Evolutionary conservation across 1,140 invertebrate genomes (phyloP), one percentile per base, ranked within the genome.

Genomic region (Drosophila lacteicornis): DNA sequence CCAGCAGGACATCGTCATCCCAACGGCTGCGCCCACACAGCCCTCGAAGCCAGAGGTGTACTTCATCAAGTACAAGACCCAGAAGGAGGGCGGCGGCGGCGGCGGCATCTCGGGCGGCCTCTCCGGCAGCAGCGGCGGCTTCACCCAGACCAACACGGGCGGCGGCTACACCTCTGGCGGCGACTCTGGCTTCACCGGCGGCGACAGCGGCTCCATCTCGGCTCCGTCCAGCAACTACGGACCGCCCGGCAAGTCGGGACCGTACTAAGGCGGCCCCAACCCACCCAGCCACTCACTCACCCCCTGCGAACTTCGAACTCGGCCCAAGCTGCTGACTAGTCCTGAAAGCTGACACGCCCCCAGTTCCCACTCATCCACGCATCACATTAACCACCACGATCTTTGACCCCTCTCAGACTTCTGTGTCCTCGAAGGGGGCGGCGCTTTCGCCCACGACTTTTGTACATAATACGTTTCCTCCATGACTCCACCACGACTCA

Each of bases 11-110:
- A 95, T 97, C 93, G 94, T 94, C 80, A 95, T 97, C 62, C 96
- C 96, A 13, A 96, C 96, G 11, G 94, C 95, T 30, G 94, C 95
- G 1, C 96, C 96, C 7, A 97, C 96, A 46, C 95, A 96, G 82
- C 96, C 96, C 47, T 95, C 95, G 92, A 97, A 97, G 94, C 96
- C 96, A 36, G 96, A 97, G 94, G 96, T 97, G 49, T 97, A 97
- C 95, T 97, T 97, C 94, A 97, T 97, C 95, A 96, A 96, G 68
- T 97, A 97, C 95, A 96, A 96, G 94, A 96, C 96, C 56, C 96
- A 96, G 93, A 95, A 95, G 93, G 94, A 95, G 19, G 73, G 65
- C 82, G 15, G 19, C 2, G 93, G 93, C 71, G 93, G 93, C 71
- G 93, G 91, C 69, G 78, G 93, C 30, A 91, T 79, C 55, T 73